Conservation (phyloP, 1,140 invertebrate genomes). For the Listronotus oregonensis region DNA sequence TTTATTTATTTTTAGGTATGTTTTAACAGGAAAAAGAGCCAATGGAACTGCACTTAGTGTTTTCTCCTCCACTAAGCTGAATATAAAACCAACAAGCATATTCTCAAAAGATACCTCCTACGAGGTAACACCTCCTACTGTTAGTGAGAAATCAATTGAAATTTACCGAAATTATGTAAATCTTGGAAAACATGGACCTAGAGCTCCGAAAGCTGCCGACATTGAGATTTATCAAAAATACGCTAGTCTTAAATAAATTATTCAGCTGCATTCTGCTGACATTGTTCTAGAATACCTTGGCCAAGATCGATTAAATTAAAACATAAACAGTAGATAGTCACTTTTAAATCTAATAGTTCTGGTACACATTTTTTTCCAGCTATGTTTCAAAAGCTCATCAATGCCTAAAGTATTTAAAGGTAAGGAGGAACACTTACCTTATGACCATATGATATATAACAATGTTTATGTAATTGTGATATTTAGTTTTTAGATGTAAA, state of each 20-base stretch:
- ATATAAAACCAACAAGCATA: constrained; percentile 36
- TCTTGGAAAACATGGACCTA: constrained; percentile 44
- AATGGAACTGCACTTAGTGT: constrained; percentile 60
- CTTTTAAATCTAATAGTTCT: too few relatives aligned
- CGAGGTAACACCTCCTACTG: constrained; percentile 60
- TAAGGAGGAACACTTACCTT: too few relatives aligned
- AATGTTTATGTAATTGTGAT: too few relatives aligned
- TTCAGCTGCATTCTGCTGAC: too few relatives aligned
- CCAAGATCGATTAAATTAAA: too few relatives aligned
- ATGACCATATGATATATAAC: too few relatives aligned
- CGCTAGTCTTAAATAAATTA: constrained; percentile 42
- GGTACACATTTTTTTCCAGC: too few relatives aligned
- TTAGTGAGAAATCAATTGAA: constrained; percentile 49
- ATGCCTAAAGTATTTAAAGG: too few relatives aligned
- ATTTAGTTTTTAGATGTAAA: too few relatives aligned
- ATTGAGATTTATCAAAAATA: constrained; percentile 51
- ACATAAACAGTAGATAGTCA: too few relatives aligned
- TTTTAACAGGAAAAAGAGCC: constrained; percentile 63
- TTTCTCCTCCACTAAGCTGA: constrained; percentile 40
- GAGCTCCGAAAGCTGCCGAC: constrained; percentile 42
- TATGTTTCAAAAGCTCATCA: too few relatives aligned
- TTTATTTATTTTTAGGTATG: constrained; percentile 57
- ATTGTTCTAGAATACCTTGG: too few relatives aligned
- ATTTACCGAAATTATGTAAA: constrained; percentile 53
- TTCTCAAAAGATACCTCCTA: constrained; percentile 59